Base-by-base conservation (phyloP, 2,888 invertebrate species). In the Acrobasis repandana region DNA sequence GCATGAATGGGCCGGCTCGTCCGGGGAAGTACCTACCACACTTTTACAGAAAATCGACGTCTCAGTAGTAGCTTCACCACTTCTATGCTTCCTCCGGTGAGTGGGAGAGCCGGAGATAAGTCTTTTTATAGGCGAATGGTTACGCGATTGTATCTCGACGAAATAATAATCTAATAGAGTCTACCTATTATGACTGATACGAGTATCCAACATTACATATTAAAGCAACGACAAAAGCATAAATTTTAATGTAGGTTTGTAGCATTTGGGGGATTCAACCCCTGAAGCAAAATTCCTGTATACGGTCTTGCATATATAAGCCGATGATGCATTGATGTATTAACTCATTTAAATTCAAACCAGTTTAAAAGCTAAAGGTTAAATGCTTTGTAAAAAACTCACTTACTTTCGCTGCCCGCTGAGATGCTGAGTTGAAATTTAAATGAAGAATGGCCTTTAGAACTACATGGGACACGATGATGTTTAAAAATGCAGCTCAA, bases 261-360 rank as follows among this genome's bases (percentile, higher is more conserved):
- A 14, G 38, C 38, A 14, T n/a, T 43, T 43, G n/a, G n/a, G 3
- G 11, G 11, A 11, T 11, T 38, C 9, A 9, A 10, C 43, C 43
- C n/a, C 3, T 5, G 2, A 11, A 43, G 5, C 14, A 11, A 5
- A 3, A 14, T 6, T 6, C n/a, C 43, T 38, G n/a, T 14, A 5
- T 14, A 11, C 43, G 43, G 11, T 43, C 11, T 6, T 2, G 14
- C 43, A 73, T 77, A 73, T 77, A 83, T 82, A 82, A 84, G 72
- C 73, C 75, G 79, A 86, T 85, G 86, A 90, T 89, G 81, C 82
- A 91, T 89, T 81, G 88, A 87, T 79, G 82, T 86, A 88, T 90
- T 88, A 85, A 86, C 86, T 89, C 82, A 89, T 90, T 89, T 82
- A 83, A 88, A 88, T 88, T 82, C 83, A 84, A 85, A 86, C 84